phyloP scores from a whole-genome alignment of 2,888 invertebrate genomes.

The Acrobasis repandana region DNA sequence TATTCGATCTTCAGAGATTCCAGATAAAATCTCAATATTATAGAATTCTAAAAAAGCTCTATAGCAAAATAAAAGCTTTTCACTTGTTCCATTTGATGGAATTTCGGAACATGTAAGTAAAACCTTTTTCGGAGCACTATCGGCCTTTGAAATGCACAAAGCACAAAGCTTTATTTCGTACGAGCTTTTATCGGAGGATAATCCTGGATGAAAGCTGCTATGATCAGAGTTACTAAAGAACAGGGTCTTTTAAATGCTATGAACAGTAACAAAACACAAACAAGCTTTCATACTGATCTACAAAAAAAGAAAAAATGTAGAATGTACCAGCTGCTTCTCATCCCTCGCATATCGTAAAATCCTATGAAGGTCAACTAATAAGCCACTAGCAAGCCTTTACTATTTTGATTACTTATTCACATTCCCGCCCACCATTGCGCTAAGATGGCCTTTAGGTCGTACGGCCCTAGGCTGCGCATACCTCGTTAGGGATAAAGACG shows the following conservation, averaged over 20 bases:
- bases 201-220: slow-evolving; percentile 6
- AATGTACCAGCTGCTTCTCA: too few species aligned
- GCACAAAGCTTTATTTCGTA: not conserved
- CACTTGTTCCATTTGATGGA: not conserved
- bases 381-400: too few species aligned
- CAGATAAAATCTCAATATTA: not conserved
- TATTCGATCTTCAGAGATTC: not conserved
- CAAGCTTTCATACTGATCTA: too few species aligned
- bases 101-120: not conserved
- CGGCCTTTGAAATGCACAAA: not conserved
- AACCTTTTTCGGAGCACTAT: not conserved
- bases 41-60: not conserved
- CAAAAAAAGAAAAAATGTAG: too few species aligned
- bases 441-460: too few species aligned
- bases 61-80: not conserved
- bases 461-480: too few species aligned
- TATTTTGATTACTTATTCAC: too few species aligned
- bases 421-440: too few species aligned
- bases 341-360: too few species aligned
- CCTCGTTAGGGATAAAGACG: too few species aligned
- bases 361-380: too few species aligned
- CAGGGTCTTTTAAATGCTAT: too few species aligned
- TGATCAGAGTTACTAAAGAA: not conserved
- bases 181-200: not conserved
- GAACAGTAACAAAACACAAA: not conserved